Evolutionary conservation across 2,113 vertebrate species (phyloP).

Genomic region (Ramphastos sulfuratus): DNA sequence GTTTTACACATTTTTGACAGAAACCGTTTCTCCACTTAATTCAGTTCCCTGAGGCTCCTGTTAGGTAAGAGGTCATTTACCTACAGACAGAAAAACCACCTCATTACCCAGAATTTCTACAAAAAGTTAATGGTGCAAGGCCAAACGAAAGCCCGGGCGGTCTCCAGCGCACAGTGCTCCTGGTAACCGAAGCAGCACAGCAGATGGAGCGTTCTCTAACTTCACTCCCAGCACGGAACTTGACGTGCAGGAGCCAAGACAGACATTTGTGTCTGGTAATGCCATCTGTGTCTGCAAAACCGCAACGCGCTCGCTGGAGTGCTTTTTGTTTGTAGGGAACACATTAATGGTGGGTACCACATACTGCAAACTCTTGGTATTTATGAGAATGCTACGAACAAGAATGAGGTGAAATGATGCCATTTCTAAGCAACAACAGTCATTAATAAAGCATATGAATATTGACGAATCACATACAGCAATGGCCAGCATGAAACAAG

Average conservation of each 20-base stretch:
- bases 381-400: neutral
- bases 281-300: conserved; percentile 69
- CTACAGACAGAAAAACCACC: neutral
- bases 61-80: neutral
- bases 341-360: conserved; percentile 33
- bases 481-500: neutral
- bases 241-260: conserved; percentile 62
- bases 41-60: neutral
- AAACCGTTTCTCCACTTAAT: neutral
- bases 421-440: conserved; percentile 1
- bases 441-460: neutral
- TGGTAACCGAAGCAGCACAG: conserved; percentile 1
- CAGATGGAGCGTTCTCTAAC: conserved; percentile 69
- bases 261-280: conserved; percentile 68
- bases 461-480: neutral
- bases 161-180: neutral
- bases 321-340: conserved; percentile 64
- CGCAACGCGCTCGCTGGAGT: conserved; percentile 34
- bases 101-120: neutral
- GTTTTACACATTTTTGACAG: neutral
- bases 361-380: conserved; percentile 22
- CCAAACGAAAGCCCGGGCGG: neutral
- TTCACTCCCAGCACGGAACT: conserved; percentile 68
- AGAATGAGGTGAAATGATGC: neutral
- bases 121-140: conserved; percentile 7